phyloP scores from a whole-genome alignment of 1,140 invertebrate species.

The Zaprionus nigranus region DNA sequence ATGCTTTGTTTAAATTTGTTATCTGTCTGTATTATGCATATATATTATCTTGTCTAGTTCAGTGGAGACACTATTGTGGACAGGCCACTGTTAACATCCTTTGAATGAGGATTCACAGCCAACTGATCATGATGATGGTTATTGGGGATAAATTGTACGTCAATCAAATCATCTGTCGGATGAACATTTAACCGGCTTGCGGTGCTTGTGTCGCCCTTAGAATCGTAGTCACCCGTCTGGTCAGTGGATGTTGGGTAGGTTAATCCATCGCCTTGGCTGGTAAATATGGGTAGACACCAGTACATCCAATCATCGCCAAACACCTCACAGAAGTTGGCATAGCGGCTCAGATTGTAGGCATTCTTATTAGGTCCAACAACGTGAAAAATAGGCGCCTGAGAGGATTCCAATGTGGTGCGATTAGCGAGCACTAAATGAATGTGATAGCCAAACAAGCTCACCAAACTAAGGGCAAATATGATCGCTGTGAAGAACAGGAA shows the following conservation, averaged over 20 bases:
- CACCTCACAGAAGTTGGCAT: slow-evolving; percentile 97
- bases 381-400: slow-evolving; percentile 96
- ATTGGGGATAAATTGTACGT: slow-evolving; percentile 46
- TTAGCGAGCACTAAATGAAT: slow-evolving; percentile 96
- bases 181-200: slow-evolving; percentile 88
- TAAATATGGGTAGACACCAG: slow-evolving; percentile 96
- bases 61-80: no score
- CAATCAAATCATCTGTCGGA: slow-evolving; percentile 79
- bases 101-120: slow-evolving; percentile 9
- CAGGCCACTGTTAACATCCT: slow-evolving; percentile 6
- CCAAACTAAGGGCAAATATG: slow-evolving; percentile 98
- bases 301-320: slow-evolving; percentile 94
- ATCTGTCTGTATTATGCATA: no score
- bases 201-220: slow-evolving; percentile 92
- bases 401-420: slow-evolving; percentile 97
- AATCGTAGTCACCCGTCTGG: slow-evolving; percentile 91
- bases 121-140: slow-evolving; percentile 51
- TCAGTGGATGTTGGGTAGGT: slow-evolving; percentile 93
- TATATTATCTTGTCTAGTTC: no score
- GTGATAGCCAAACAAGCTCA: slow-evolving; percentile 98
- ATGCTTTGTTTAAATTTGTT: no score
- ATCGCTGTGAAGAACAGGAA: slow-evolving; percentile 98
- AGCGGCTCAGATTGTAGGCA: slow-evolving; percentile 96
- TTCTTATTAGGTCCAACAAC: slow-evolving; percentile 95
- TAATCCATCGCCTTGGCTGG: slow-evolving; percentile 95